Evolutionary conservation across 2,888 invertebrate species (phyloP), one percentile per base, ranked within the genome.

Genomic region (Ryuthela nishihirai): DNA sequence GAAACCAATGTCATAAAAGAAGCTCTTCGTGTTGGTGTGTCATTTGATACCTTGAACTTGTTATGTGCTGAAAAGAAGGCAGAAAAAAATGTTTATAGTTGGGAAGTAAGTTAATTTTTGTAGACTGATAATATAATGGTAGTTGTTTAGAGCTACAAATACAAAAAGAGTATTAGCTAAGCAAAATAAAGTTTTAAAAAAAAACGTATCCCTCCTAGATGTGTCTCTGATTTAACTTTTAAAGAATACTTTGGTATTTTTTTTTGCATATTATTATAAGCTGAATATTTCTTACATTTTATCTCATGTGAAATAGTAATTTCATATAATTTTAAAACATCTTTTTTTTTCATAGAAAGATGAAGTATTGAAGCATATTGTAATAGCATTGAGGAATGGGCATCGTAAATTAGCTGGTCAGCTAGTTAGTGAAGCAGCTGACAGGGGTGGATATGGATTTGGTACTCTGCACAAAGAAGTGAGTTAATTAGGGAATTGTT

Each of bases 401-500:
- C 72, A 78, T 66, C 65, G 73, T 41, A 71, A 74, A 60, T 53
- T 77, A 34, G 77, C 76, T 20, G 73, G 71, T 5, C 66, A 71
- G 34, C 65, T 77, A 24, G 69, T 76, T 4, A 69, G 72, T 35
- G 72, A 73, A 29, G 70, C 70, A 18, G 56, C 71, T 36, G 71
- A 70, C 42, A 61, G 65, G 15, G 71, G 71, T 35, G 71, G 71
- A 12, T 70, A 66, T 67, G 73, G 73, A 24, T 76, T 75, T 67
- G 74, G 74, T 63, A 71, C 68, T 46, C 68, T 77, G 18, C 76
- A 76, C 64, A 70, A 72, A 67, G 71, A 73, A 64, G 73, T 73
- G 67, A 60, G 54, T 41, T 9, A 23, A 9, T 24, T 15, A 25
- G 9, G 15, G 2, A 23, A 3, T 32, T 3, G n/a, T 18, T n/a